Evolutionary conservation across 2,888 invertebrate genomes (phyloP), one percentile per base, ranked within the genome.

Genomic region (Pyrgus malvae): DNA sequence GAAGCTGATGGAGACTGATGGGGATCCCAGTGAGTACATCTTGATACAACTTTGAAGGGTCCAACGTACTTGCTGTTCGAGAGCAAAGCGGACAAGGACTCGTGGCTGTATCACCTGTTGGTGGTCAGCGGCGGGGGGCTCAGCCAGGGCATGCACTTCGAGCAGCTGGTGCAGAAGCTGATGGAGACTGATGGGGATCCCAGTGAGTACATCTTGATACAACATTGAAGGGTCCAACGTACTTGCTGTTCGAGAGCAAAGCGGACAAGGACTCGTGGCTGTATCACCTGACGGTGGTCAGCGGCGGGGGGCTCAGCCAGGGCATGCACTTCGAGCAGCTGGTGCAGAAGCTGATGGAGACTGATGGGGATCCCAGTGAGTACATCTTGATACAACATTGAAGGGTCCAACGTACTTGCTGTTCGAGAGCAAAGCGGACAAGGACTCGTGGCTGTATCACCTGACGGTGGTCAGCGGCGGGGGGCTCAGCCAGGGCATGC

Each of bases 301-400:
- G 98, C 51, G 98, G 98, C 2, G 97, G 97, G 3, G 96, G 97
- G 0, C 94, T 96, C 3, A 96, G 95, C 72, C 96, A 95, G 35
- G 99, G 98, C 45, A 98, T 99, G 0, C 97, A 98, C 76, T 99
- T 97, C 78, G 99, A 99, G 77, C 98, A 99, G 76, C 91, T 99
- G 11, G 94, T 98, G 37, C 98, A 98, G 80, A 97, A 98, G 80
- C 92, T 99, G 25, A 98, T 99, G 98, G 98, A 98, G 81, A 96
- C 96, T 31, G 98, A 98, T 70, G 98, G 98, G 0, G 98, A 98
- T 89, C 94, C 97, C 9, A 96, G 96, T 95, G 77, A 91, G 93
- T 55, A 9, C 35, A 17, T 21, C 4, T 4, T 23, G 3, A 23
- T n/a, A n/a, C n/a, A n/a, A n/a, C n/a, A n/a, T n/a, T n/a, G 5